These are phyloP conservation scores for Patella caerulea DNA, from an alignment of 2,888 invertebrate genomes.

Conservation along the genomic window DNA sequence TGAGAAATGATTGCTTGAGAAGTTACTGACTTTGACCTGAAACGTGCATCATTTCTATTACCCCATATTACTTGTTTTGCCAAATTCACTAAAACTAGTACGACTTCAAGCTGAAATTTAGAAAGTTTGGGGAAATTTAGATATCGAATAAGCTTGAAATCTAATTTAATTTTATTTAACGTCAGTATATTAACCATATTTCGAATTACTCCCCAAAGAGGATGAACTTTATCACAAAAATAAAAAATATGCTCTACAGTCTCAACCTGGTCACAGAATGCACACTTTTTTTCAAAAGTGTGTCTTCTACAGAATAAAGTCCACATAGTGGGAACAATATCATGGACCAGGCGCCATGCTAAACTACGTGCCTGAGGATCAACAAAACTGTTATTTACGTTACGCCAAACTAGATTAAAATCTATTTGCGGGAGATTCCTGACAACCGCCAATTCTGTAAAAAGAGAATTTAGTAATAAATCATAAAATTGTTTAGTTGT, in stretches of 20 bases:
- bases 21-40: too few species aligned
- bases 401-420: too few species aligned
- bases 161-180: background rate
- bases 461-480: background rate
- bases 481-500: background rate
- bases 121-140: background rate
- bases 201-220: background rate
- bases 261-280: background rate
- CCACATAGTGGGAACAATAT: slow-evolving; percentile 4
- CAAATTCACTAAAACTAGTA: background rate
- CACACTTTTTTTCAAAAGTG: background rate
- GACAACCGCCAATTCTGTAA: too few species aligned
- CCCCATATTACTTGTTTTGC: background rate
- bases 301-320: background rate
- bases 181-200: background rate
- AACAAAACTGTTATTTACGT: background rate
- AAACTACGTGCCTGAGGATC: slow-evolving; percentile 1
- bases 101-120: background rate
- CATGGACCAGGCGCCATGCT: background rate
- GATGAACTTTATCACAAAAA: background rate
- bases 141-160: background rate
- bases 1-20: too few species aligned
- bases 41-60: background rate
- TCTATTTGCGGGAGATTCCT: too few species aligned
- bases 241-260: background rate